Evolutionary conservation across 1,140 invertebrate genomes (phyloP).

Genomic region (Zaprionus taronus): DNA sequence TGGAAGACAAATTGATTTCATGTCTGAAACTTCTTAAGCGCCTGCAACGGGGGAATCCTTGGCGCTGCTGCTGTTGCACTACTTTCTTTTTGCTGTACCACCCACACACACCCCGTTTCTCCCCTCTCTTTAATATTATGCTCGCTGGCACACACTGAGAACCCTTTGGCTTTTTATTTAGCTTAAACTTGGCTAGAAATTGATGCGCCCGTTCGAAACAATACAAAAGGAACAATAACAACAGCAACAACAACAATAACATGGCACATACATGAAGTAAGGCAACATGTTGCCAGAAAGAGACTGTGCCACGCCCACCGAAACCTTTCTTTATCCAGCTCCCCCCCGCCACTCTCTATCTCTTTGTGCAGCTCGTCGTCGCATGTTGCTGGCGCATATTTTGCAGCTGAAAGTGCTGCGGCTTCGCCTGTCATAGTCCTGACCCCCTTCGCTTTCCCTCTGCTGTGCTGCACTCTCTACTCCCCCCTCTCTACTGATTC

Average conservation of each 20-base stretch:
- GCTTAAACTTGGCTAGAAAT: slow-evolving; percentile 74
- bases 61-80: slow-evolving; percentile 41
- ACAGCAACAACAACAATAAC: slow-evolving; percentile 40
- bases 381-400: slow-evolving; percentile 74
- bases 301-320: slow-evolving; percentile 19
- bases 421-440: slow-evolving; percentile 59
- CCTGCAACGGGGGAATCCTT: slow-evolving; percentile 70
- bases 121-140: slow-evolving; percentile 60
- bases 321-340: background rate
- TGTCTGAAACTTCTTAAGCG: slow-evolving; percentile 83
- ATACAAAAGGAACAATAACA: slow-evolving; percentile 54
- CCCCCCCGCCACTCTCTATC: background rate
- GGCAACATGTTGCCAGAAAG: slow-evolving; percentile 76
- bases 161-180: slow-evolving; percentile 42
- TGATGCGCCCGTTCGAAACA: slow-evolving; percentile 71
- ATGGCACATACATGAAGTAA: slow-evolving; percentile 31
- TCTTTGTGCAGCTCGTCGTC: slow-evolving; percentile 45
- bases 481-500: background rate
- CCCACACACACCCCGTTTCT: slow-evolving; percentile 11
- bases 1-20: slow-evolving; percentile 83
- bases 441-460: background rate
- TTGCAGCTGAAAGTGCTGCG: slow-evolving; percentile 59
- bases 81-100: background rate
- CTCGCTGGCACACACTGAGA: slow-evolving; percentile 15
- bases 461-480: no score